phyloP scores from a whole-genome alignment of 2,888 invertebrate species.

The Boloria selene region DNA sequence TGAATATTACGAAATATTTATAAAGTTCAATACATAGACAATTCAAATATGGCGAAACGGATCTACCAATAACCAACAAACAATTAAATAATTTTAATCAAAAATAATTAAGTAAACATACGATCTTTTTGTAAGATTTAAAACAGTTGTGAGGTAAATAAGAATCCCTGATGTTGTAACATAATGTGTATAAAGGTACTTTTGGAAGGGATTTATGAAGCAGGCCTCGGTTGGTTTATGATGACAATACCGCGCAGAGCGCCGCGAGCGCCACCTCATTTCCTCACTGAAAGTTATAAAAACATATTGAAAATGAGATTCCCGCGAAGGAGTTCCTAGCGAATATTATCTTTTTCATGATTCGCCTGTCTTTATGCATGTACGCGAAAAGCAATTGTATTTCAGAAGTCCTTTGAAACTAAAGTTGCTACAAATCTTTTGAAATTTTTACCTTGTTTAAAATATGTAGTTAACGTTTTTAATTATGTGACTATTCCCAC shows the following conservation, averaged over 20 bases:
- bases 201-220: conserved; percentile 78
- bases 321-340: conserved; percentile 70
- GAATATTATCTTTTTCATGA: conserved; percentile 80
- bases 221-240: conserved; percentile 78
- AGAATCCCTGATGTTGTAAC: conserved; percentile 66
- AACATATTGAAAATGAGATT: conserved; percentile 83
- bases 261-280: conserved; percentile 79
- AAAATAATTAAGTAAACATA: conserved; percentile 39
- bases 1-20: no score
- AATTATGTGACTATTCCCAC: no score
- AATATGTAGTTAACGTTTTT: neutral
- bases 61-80: neutral
- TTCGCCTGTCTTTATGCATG: conserved; percentile 77
- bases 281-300: conserved; percentile 82
- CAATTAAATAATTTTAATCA: neutral
- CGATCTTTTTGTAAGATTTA: conserved; percentile 66
- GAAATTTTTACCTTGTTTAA: neutral
- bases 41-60: no score
- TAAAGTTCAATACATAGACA: no score
- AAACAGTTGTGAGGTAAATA: conserved; percentile 56
- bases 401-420: conserved; percentile 48
- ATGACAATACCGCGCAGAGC: conserved; percentile 73
- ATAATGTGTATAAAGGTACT: conserved; percentile 81
- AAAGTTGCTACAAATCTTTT: neutral
- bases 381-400: conserved; percentile 65